These are phyloP conservation scores for Clarias batrachus DNA, from an alignment of 2,113 vertebrate genomes.

Conservation along the genomic window DNA sequence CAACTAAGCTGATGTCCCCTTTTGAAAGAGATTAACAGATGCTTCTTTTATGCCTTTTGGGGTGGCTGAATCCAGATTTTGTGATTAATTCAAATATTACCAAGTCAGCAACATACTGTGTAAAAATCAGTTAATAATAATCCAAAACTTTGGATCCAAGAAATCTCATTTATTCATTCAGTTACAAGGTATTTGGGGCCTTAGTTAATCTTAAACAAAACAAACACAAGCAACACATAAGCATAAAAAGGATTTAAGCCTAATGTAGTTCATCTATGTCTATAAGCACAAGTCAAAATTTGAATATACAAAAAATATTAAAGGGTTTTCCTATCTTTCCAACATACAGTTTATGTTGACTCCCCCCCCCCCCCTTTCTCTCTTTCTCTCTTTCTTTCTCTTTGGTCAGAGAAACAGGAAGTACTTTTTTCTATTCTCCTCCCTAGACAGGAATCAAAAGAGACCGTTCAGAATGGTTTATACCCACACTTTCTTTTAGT, in stretches of 20 bases:
- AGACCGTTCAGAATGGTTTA: not conserved
- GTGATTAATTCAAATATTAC: not conserved
- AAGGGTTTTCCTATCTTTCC: too few species aligned
- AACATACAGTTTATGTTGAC: not conserved
- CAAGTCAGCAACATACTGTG: not conserved
- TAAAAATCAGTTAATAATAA: not conserved
- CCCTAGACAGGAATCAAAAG: not conserved
- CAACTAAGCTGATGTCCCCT: not conserved
- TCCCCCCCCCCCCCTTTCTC: constrained; percentile 1
- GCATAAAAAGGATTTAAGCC: too few species aligned
- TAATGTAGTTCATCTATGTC: not conserved
- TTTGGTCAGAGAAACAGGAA: constrained; percentile 64
- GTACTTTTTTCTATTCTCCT: constrained; percentile 33
- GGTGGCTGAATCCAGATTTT: not conserved
- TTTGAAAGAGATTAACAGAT: not conserved
- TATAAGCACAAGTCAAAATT: not conserved
- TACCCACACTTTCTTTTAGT: not conserved
- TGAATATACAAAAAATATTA: not conserved
- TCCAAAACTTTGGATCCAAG: not conserved
- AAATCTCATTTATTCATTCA: not conserved
- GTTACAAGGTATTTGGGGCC: not conserved
- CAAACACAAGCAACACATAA: not conserved
- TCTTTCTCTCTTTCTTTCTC: constrained; percentile 37
- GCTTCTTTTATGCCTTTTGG: not conserved
- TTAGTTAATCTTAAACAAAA: not conserved